Conservation (phyloP, 2,888 invertebrate species). For the Rhimphoctona megacephalus region DNA sequence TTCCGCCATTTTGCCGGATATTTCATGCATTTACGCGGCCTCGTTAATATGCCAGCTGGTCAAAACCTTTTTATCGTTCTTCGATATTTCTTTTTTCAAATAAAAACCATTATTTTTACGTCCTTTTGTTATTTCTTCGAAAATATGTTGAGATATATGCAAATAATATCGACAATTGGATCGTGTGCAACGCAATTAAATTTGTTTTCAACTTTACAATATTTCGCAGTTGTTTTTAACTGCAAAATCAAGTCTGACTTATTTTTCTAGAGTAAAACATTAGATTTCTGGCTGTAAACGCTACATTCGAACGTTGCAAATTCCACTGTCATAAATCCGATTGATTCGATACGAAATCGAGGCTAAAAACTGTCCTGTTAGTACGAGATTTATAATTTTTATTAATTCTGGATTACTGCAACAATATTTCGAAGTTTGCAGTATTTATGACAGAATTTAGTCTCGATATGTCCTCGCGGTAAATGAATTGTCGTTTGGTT, state of each 20-base stretch:
- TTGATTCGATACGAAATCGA: neutral
- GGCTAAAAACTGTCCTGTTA: neutral
- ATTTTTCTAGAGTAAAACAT: neutral
- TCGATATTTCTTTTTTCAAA: neutral
- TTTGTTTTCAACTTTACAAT: too few relatives aligned
- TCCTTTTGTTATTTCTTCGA: neutral
- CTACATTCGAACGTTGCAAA: too few relatives aligned
- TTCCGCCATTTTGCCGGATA: slow-evolving; percentile 7
- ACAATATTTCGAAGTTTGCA: neutral
- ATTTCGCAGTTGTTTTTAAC: too few relatives aligned
- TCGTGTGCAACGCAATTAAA: too few relatives aligned
- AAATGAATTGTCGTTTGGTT: slow-evolving; percentile 65
- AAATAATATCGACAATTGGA: too few relatives aligned
- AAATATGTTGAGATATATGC: too few relatives aligned
- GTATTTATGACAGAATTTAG: neutral
- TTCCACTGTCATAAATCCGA: neutral
- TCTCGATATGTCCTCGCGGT: slow-evolving; percentile 9
- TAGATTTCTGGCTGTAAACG: too few relatives aligned
- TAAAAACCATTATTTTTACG: neutral
- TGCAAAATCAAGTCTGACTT: too few relatives aligned
- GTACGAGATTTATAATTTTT: neutral
- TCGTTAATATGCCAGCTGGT: neutral
- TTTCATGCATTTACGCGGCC: neutral
- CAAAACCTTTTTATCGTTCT: neutral
- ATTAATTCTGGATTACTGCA: neutral